A percentile compares a stretch with the other conserved stretches of the same genome.
phyloP scores from a whole-genome alignment of 2,797 vertebrate genomes.

The Malacoctenus gilli region DNA sequence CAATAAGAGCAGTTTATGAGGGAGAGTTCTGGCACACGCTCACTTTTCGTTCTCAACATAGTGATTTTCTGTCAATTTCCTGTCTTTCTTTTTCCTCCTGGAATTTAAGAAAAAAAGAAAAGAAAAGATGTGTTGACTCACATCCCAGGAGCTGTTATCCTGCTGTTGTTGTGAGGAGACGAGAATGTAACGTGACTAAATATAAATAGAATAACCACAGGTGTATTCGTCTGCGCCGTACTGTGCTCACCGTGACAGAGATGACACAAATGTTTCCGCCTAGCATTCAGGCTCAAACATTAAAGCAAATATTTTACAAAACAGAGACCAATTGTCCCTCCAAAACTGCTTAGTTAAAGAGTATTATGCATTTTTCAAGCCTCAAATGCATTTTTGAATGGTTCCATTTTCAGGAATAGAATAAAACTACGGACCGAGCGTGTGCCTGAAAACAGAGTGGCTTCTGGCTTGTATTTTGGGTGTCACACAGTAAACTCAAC shows the following conservation, averaged over 20 bases:
- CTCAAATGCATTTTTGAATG: too few relatives aligned
- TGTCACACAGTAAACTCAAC: slow-evolving; percentile 36
- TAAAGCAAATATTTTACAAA: too few relatives aligned
- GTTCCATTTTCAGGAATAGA: background rate
- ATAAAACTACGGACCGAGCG: background rate
- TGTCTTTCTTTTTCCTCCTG: slow-evolving; percentile 16
- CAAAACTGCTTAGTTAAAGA: too few relatives aligned
- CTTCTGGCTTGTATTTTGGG: slow-evolving; percentile 38
- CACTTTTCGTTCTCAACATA: background rate
- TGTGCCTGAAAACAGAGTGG: slow-evolving; percentile 9
- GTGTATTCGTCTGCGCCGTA: slow-evolving; percentile 22
- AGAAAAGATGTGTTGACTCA: slow-evolving; percentile 38
- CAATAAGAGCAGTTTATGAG: slow-evolving; percentile 33
- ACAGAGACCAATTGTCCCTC: too few relatives aligned
- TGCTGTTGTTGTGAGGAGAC: slow-evolving; percentile 26
- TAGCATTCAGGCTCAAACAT: too few relatives aligned
- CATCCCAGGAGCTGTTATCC: slow-evolving; percentile 36
- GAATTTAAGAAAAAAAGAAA: background rate
- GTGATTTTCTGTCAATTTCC: slow-evolving; percentile 34
- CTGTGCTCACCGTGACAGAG: slow-evolving; percentile 4
- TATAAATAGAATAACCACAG: slow-evolving; percentile 33
- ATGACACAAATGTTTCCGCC: background rate
- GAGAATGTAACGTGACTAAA: slow-evolving; percentile 38
- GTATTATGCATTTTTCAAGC: too few relatives aligned
- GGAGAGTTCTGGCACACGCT: slow-evolving; percentile 21